These are phyloP conservation scores for Teleogryllus oceanicus DNA, from an alignment of 2,888 invertebrate genomes.

Conservation along the genomic window DNA sequence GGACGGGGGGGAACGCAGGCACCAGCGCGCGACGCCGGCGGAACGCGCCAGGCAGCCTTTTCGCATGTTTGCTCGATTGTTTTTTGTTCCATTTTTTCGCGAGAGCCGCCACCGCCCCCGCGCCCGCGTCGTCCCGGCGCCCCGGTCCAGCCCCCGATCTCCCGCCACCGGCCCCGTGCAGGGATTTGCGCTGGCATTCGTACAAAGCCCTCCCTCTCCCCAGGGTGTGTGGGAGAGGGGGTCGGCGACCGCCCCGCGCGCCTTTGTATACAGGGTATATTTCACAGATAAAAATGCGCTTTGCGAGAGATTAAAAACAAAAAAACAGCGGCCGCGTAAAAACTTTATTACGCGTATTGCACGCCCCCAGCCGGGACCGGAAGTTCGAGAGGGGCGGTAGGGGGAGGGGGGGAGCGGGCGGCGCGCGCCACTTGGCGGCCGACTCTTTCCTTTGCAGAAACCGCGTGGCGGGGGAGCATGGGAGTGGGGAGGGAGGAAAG, in stretches of 20 bases:
- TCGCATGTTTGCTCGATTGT: slow-evolving; percentile 8
- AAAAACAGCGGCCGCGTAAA: slow-evolving; percentile 6
- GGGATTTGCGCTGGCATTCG: slow-evolving; percentile 6
- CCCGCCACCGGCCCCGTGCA: background rate
- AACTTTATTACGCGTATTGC: slow-evolving; percentile 18
- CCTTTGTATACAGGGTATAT: slow-evolving; percentile 18
- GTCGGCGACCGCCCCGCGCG: background rate
- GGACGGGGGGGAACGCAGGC: too few relatives aligned
- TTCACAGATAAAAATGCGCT: slow-evolving; percentile 18
- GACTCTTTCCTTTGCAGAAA: too few relatives aligned
- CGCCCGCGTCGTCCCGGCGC: too few relatives aligned
- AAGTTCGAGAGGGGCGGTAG: too few relatives aligned
- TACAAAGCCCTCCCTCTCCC: background rate
- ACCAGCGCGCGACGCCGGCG: too few relatives aligned
- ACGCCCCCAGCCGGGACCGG: background rate
- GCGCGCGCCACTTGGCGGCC: too few relatives aligned
- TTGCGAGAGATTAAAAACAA: slow-evolving; percentile 7
- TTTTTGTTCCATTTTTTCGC: background rate
- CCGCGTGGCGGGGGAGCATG: too few relatives aligned
- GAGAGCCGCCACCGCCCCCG: too few relatives aligned
- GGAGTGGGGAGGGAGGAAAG: too few relatives aligned
- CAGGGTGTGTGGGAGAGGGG: background rate
- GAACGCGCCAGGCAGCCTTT: background rate
- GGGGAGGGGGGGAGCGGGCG: too few relatives aligned
- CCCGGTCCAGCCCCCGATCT: too few relatives aligned